Conservation (phyloP, 2,797 vertebrate genomes). For the Clarias pachynema region DNA sequence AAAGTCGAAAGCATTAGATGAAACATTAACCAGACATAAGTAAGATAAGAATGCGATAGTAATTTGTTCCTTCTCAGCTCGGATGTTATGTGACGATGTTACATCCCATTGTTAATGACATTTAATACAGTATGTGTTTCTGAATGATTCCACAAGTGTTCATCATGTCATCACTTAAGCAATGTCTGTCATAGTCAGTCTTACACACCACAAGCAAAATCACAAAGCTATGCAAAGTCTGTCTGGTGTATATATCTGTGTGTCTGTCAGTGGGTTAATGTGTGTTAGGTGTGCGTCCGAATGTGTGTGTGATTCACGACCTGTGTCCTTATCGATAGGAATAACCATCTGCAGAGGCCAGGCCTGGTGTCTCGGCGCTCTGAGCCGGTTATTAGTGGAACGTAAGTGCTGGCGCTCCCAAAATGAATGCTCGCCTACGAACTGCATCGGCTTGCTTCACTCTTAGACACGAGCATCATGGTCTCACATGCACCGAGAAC, state of each 20-base stretch:
- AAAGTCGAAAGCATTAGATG: background rate
- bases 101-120: background rate
- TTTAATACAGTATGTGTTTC: background rate
- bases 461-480: constrained; percentile 46
- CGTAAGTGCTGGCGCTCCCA: constrained; percentile 60
- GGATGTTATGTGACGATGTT: background rate
- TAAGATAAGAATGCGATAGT: background rate
- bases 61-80: background rate
- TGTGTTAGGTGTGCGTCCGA: constrained; percentile 35
- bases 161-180: constrained; percentile 10
- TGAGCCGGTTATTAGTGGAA: constrained; percentile 67
- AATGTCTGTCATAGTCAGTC: background rate
- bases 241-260: constrained; percentile 34
- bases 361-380: constrained; percentile 66
- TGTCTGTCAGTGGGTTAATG: constrained; percentile 1
- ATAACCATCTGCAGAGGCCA: constrained; percentile 64
- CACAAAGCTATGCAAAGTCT: constrained; percentile 27
- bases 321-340: constrained; percentile 63
- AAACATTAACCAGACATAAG: background rate
- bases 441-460: constrained; percentile 58
- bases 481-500: constrained; percentile 47
- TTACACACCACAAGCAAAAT: constrained; percentile 14
- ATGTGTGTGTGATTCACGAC: constrained; percentile 49
- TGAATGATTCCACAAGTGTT: background rate
- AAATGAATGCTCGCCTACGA: constrained; percentile 51